Base-by-base conservation (phyloP, 2,888 invertebrate species). In the Cinara cedri region DNA sequence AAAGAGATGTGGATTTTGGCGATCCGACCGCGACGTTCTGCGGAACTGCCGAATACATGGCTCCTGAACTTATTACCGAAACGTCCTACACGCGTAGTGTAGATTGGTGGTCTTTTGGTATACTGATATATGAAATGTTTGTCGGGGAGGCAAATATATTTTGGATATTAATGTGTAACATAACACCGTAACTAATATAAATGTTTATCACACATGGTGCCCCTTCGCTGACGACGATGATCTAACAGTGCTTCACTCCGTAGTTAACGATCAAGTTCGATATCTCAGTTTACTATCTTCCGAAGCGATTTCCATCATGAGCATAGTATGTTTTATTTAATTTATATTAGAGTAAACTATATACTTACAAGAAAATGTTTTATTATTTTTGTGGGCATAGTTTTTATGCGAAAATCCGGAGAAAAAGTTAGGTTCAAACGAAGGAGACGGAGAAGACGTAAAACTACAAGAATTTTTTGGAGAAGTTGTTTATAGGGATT, bases 151-250 rank as follows among this genome's bases (percentile, higher is more conserved):
- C n/a, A n/a, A n/a, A n/a, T n/a, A n/a, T n/a, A n/a, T n/a, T n/a
- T n/a, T 19, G n/a, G 34, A n/a, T n/a, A 34, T 24, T 54, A 21
- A n/a, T 13, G 9, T 55, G 9, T 24, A 46, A 65, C 1, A 57
- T n/a, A 4, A 11, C 44, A n/a, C n/a, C n/a, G 46, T 21, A 63
- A 44, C 44, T 44, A 3, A 55, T 10, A 10, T n/a, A 21, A 49
- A 19, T 78, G 42, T 54, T 19, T 74, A 11, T 54, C 80, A 81
- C 81, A 84, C 85, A 26, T 84, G 94, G 92, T 97, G 97, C 74
- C 98, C 98, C 26, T 99, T 99, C 89, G 98, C 98, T 55, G 99
- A 99, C 63, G 99, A n/a, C n/a, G n/a, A 99, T 86, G 98, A 99
- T 86, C 99, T 99, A 86, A 99, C 99, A 85, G 99, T 99, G 55